Evolutionary conservation across 2,888 invertebrate genomes (phyloP).

Genomic region (Myopa testacea): DNA sequence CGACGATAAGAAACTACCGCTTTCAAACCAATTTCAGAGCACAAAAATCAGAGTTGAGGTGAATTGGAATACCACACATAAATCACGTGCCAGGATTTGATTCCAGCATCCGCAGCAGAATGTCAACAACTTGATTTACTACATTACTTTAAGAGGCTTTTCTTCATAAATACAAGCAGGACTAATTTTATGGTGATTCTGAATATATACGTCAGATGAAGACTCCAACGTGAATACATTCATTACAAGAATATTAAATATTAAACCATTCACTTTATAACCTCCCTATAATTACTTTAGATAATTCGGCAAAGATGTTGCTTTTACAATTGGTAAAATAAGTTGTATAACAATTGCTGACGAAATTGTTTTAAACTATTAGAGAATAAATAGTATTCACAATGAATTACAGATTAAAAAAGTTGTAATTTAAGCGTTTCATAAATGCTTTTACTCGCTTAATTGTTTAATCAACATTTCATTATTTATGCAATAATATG

Average conservation of each 20-base stretch:
- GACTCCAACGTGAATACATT: neutral
- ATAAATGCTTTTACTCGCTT: too few relatives aligned
- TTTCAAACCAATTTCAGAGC: neutral
- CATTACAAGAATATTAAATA: neutral
- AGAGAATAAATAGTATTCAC: too few relatives aligned
- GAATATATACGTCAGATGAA: neutral
- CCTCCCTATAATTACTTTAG: neutral
- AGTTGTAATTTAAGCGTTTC: too few relatives aligned
- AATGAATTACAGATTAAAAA: too few relatives aligned
- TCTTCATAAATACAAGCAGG: slow-evolving; percentile 20
- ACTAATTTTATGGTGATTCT: slow-evolving; percentile 21
- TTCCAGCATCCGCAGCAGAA: slow-evolving; percentile 5
- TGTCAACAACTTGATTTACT: slow-evolving; percentile 37
- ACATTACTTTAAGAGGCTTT: slow-evolving; percentile 42
- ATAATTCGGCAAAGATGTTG: neutral
- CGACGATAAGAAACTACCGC: neutral
- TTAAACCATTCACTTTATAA: neutral
- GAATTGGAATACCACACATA: neutral
- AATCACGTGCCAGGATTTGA: slow-evolving; percentile 29
- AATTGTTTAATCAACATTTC: too few relatives aligned
- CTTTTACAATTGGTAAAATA: too few relatives aligned
- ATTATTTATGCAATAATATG: neutral
- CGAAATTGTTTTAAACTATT: too few relatives aligned
- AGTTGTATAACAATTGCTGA: too few relatives aligned
- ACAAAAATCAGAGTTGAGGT: neutral